These are phyloP conservation scores for Hipposideros armiger DNA, from an alignment of 2,113 vertebrate genomes.

Conservation along the genomic window DNA sequence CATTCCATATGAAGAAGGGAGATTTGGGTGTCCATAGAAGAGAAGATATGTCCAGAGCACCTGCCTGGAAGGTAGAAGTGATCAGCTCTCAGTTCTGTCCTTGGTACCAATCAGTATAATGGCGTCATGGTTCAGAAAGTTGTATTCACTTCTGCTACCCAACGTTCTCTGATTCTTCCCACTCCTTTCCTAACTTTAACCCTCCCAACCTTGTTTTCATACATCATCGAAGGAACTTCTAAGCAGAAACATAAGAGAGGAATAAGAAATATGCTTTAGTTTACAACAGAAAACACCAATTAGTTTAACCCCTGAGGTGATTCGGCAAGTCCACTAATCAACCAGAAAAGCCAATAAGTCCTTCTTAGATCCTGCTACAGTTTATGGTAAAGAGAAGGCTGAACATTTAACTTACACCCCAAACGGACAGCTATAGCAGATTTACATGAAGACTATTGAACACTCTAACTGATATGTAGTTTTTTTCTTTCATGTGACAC, in stretches of 20 bases:
- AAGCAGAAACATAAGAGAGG: constrained; percentile 29
- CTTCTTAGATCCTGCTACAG: neutral
- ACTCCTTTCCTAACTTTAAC: neutral
- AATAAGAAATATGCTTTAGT: constrained; percentile 55
- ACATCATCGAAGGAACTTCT: constrained; percentile 12
- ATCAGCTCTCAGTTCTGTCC: neutral
- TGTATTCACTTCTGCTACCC: neutral
- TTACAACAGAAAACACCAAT: constrained; percentile 67
- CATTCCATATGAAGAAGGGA: neutral
- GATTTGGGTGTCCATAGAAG: neutral
- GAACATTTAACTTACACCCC: constrained; percentile 56
- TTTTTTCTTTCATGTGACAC: constrained; percentile 1
- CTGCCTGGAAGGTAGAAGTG: neutral
- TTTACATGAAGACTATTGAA: constrained; percentile 51
- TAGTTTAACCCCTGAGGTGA: constrained; percentile 61
- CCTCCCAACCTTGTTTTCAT: constrained; percentile 15
- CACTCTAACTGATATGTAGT: neutral
- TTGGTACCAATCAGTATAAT: neutral
- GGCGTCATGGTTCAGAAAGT: neutral
- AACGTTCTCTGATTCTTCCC: neutral
- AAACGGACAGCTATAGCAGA: constrained; percentile 49
- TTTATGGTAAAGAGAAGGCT: neutral
- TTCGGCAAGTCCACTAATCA: constrained; percentile 38
- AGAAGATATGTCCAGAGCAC: neutral
- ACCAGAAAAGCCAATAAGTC: neutral